Base-by-base conservation (phyloP, 1,140 invertebrate species). In the Cydia strobilella region DNA sequence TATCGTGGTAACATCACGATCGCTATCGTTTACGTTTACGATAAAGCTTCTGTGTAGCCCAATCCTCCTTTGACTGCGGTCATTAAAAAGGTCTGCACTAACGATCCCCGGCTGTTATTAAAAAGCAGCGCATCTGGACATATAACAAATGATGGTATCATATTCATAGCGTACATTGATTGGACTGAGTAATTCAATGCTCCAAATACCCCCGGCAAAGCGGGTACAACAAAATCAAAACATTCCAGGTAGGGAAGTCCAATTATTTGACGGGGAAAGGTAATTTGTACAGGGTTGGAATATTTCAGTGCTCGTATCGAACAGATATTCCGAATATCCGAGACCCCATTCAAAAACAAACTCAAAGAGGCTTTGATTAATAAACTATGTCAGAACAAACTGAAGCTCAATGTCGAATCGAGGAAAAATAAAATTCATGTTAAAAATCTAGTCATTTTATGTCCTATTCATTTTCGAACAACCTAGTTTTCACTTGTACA, bases 241-340 rank as follows among this genome's bases (percentile, higher is more conserved):
- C 35, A 69, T 69, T 69, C 65, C 65, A 69, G 65, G 65, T 69
- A 69, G 65, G 65, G 31, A 69, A 69, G 65, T 69, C 65, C 65
- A 69, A 69, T 69, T 69, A 69, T 69, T 69, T 69, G 65, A 42
- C 65, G 65, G 65, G 35, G 65, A 69, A 69, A 69, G 65, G 65
- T 66, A 66, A 66, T 69, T 42, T 69, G 65, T 69, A 69, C 65
- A 69, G 65, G 65, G 35, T 39, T 69, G 65, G 35, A 69, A 69
- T 69, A 69, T 69, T 23, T 69, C 65, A 35, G 65, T 39, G 31
- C 25, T n/a, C 65, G 65, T 69, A 69, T 69, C 35, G 65, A 69
- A n/a, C 35, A 35, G 15, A 35, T 69, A 42, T 69, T 69, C n/a
- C 15, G 65, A 69, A 69, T 69, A 69, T 69, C 31, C 27, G 15